Base-by-base conservation (phyloP, 2,888 invertebrate genomes). In the Rhorus exstirpatorius region DNA sequence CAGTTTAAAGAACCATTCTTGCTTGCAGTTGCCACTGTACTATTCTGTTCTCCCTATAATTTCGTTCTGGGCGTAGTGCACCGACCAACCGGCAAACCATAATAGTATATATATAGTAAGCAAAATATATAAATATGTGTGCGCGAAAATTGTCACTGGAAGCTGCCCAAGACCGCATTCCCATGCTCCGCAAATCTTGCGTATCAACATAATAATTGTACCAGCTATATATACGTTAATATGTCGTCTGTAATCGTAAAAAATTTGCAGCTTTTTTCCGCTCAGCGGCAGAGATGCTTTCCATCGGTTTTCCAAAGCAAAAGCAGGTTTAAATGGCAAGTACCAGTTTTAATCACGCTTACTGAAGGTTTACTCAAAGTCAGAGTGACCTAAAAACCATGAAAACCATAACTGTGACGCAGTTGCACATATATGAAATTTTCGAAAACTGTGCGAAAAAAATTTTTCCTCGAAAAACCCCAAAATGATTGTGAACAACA, bases 1-100 rank as follows among this genome's bases (percentile, higher is more conserved):
- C n/a, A 75, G 82, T 79, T 79, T 75, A 51, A 79, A 82, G 79
- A 79, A 82, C 61, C 68, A 75, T 65, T 78, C 67, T 55, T 72
- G 67, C 67, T 55, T 26, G 60, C 19, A n/a, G 21, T 24, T 58
- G 35, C 44, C 12, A 21, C 49, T 53, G 70, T 41, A 61, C 26
- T 53, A 14, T 24, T 14, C 12, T 55, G 53, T 35, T 71, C 70
- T 49, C 76, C 65, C 75, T 76, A 71, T 79, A 79, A 82, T 79
- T 82, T 65, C 41, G 60, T 79, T 12, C 55, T 65, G 63, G 74
- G 49, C 58, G 72, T 78, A 53, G 1, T 46, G 60, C 35, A 68
- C 51, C 51, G 17, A 35, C 26, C 53, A 58, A 70, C 79, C 80
- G 46, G 53, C 51, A 53, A 78, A 74, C 76, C n/a, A n/a, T 82